A percentile compares a stretch with the other conserved stretches of the same genome.
Evolutionary conservation across 2,888 invertebrate genomes (phyloP).

Genomic region (Eupelmus urozonus): DNA sequence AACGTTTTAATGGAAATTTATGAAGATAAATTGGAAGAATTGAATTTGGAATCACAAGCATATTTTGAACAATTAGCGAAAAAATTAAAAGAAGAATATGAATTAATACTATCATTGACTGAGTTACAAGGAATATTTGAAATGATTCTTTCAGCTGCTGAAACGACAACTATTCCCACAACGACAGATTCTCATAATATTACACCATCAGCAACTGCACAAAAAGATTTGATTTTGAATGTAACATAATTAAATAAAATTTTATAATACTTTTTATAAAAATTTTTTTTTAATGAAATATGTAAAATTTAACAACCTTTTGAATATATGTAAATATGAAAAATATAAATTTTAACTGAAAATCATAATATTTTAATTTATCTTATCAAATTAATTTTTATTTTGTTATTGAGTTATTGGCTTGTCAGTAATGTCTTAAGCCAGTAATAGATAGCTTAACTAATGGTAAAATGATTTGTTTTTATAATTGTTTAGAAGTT

Average conservation of each 20-base stretch:
- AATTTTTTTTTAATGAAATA: too few relatives aligned
- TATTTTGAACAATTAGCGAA: constrained; percentile 82
- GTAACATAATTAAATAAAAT: constrained; percentile 63
- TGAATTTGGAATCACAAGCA: constrained; percentile 82
- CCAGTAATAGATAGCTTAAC: too few relatives aligned
- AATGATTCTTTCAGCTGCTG: constrained; percentile 82
- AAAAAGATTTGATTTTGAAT: constrained; percentile 72
- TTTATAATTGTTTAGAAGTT: too few relatives aligned
- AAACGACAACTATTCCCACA: constrained; percentile 62
- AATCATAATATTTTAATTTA: too few relatives aligned
- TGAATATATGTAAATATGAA: too few relatives aligned
- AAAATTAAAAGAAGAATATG: constrained; percentile 83
- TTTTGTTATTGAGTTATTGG: too few relatives aligned
- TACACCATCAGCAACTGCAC: constrained; percentile 76
- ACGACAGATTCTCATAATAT: constrained; percentile 65
- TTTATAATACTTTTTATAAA: neutral
- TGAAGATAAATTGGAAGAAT: constrained; percentile 82
- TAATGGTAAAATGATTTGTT: too few relatives aligned
- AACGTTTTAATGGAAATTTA: constrained; percentile 87
- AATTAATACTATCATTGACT: constrained; percentile 82
- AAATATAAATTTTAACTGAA: too few relatives aligned
- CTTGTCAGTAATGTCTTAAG: too few relatives aligned
- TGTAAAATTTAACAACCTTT: too few relatives aligned
- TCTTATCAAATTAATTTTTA: too few relatives aligned
- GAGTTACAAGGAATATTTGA: constrained; percentile 85